phyloP scores from a whole-genome alignment of 2,113 vertebrate genomes.

The Saguinus midas region DNA sequence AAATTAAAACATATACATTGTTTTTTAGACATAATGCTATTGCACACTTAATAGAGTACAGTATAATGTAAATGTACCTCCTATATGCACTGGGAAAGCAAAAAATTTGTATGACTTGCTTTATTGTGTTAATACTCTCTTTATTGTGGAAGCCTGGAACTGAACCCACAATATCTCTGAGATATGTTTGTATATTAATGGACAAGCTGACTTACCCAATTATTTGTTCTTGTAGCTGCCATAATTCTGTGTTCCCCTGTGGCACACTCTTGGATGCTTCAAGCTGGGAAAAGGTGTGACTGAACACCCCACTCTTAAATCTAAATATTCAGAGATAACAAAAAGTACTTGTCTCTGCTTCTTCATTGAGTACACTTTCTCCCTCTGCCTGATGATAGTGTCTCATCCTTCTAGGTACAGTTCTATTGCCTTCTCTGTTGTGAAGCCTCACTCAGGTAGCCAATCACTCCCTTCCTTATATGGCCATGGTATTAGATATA shows the following conservation, averaged over 20 bases:
- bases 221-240: not conserved
- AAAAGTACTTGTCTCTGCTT: not conserved
- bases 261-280: not conserved
- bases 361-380: not conserved
- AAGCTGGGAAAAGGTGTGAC: not conserved
- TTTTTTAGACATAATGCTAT: too few species aligned
- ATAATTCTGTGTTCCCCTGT: not conserved
- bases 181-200: not conserved
- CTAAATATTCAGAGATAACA: not conserved
- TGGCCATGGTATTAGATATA: not conserved
- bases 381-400: not conserved
- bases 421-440: not conserved
- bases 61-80: too few species aligned
- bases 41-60: too few species aligned
- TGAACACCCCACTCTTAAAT: not conserved
- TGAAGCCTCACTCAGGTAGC: not conserved
- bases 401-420: not conserved
- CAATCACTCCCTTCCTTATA: not conserved
- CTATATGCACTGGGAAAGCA: too few species aligned
- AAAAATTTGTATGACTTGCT: too few species aligned
- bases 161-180: too few species aligned
- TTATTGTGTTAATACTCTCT: too few species aligned
- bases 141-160: too few species aligned
- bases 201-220: not conserved
- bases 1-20: too few species aligned